Evolutionary conservation across 2,797 vertebrate species (phyloP).

Genomic region (Gobio occitaniae): DNA sequence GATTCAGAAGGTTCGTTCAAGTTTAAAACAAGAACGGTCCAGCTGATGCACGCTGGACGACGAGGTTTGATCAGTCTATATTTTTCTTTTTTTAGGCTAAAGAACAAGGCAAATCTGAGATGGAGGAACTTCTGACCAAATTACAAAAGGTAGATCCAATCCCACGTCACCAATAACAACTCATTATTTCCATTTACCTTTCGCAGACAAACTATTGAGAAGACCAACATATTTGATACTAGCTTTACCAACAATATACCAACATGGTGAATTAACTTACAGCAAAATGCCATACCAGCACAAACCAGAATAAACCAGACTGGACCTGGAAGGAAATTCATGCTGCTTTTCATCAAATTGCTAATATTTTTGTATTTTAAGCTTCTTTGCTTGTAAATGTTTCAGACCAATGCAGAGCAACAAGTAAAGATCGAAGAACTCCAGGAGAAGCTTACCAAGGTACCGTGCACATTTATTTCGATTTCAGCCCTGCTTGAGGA

Average conservation of each 20-base stretch:
- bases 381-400: constrained; percentile 27
- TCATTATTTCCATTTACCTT: not conserved
- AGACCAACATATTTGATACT: not conserved
- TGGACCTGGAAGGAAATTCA: not conserved
- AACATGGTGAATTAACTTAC: not conserved
- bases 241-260: not conserved
- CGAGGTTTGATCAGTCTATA: not conserved
- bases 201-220: not conserved
- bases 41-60: not conserved
- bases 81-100: constrained; percentile 84
- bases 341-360: not conserved
- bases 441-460: constrained; percentile 95
- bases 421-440: constrained; percentile 94
- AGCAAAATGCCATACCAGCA: not conserved
- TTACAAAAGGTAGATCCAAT: constrained; percentile 88
- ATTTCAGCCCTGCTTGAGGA: not conserved
- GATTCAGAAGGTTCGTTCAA: constrained; percentile 87
- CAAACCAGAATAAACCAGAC: not conserved
- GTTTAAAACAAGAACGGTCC: not conserved
- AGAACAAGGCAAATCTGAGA: constrained; percentile 94
- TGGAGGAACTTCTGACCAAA: constrained; percentile 88
- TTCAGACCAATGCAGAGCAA: constrained; percentile 91
- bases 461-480: constrained; percentile 61
- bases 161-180: not conserved
- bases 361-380: not conserved